Conservation (phyloP, 2,797 vertebrate species). For the Galagoides demidoff region DNA sequence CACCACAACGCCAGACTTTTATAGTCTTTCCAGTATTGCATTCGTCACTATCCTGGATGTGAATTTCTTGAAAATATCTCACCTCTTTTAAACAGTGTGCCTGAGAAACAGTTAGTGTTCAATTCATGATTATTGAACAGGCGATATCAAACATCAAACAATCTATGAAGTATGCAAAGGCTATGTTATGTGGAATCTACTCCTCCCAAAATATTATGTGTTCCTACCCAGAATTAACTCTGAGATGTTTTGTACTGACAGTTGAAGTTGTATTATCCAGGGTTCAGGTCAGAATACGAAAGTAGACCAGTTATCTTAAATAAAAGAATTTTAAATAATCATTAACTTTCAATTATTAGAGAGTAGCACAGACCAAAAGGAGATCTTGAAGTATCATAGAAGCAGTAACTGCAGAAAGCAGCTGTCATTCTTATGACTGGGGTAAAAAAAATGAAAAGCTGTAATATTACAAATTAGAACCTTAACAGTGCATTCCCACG, state of each 20-base stretch:
- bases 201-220: not conserved
- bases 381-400: not conserved
- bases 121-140: not conserved
- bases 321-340: conserved; percentile 6
- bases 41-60: not conserved
- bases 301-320: not conserved
- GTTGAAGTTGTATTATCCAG: not conserved
- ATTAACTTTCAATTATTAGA: not conserved
- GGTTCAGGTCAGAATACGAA: not conserved
- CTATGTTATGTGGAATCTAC: not conserved
- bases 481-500: not conserved
- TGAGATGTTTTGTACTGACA: not conserved
- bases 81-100: not conserved
- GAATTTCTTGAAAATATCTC: not conserved
- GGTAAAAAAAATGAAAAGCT: not conserved
- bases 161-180: not conserved
- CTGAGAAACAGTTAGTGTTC: not conserved
- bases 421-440: not conserved
- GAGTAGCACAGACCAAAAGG: not conserved
- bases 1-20: too few relatives aligned
- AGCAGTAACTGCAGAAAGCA: not conserved
- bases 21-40: not conserved
- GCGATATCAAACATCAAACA: not conserved
- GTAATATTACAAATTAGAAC: conserved; percentile 18
- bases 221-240: not conserved